Base-by-base conservation (phyloP, 2,888 invertebrate genomes). In the Volucella inflata region DNA sequence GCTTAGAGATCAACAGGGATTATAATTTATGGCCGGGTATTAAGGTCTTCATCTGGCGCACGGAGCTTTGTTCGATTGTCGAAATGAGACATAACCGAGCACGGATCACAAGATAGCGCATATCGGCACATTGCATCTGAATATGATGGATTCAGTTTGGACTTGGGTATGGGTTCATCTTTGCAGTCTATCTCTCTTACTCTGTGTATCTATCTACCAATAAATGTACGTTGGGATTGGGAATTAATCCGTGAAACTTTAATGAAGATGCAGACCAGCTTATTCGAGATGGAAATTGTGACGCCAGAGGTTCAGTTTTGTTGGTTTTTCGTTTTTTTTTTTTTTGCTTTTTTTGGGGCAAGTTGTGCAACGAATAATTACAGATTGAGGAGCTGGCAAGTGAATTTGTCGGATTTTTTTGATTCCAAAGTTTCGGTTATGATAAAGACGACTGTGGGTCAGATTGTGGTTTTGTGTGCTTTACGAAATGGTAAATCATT, bases 1-100 rank as follows among this genome's bases (percentile, higher is more conserved):
- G 81, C 80, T 85, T 80, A 80, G 65, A 85, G 71, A 85, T 76
- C 68, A 76, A 64, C 72, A 64, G 67, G 62, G 81, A 72, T 85
- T 71, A 77, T 85, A 85, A 85, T 85, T 85, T 85, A 85, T 81
- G 59, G 85, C 62, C 42, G 48, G 40, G 85, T 71, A 81, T 85
- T 85, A 85, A 81, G 85, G 85, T 85, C 85, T 85, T 85, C 85
- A 81, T 85, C 85, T 81, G 81, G 81, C 84, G 59, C 65, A 48
- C 36, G 44, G 71, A 71, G 75, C 76, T 76, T 81, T 85, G 81
- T 77, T 77, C 65, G 71, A 72, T 72, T 55, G 70, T 68, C 80
- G 55, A 81, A 85, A 85, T 85, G 85, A 81, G 81, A 85, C 77
- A 77, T 81, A 72, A 85, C 57, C 68, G 72, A 77, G 51, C 12